Evolutionary conservation across 1,140 invertebrate species (phyloP).

Genomic region (Drosophila lowei): DNA sequence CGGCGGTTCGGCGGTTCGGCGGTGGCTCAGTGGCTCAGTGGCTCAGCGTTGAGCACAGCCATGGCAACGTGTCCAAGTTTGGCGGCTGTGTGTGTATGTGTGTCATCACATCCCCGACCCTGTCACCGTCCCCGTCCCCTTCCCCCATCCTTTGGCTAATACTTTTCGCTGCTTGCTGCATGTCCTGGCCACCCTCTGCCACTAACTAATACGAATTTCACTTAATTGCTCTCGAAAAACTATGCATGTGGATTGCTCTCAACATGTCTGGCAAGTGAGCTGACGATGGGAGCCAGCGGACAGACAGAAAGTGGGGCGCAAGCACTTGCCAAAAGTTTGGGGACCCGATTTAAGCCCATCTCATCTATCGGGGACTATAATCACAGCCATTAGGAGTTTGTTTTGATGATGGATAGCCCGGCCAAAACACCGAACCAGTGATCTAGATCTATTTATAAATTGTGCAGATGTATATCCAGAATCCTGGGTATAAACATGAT

Average conservation of each 20-base stretch:
- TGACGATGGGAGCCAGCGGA: not conserved
- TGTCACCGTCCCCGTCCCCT: no score
- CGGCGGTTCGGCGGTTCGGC: conserved; percentile 3
- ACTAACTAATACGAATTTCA: conserved; percentile 77
- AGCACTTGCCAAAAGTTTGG: conserved; percentile 18
- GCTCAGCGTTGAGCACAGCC: conserved; percentile 24
- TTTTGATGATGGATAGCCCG: not conserved
- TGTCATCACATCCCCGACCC: no score
- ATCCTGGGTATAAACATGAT: no score
- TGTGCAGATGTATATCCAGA: no score
- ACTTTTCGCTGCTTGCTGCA: conserved; percentile 56
- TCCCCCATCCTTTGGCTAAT: conserved; percentile 40
- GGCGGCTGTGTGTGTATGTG: conserved; percentile 37
- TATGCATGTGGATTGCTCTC: conserved; percentile 77
- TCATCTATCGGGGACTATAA: not conserved
- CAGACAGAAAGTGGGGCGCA: not conserved
- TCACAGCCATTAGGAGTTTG: not conserved
- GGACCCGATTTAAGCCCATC: not conserved
- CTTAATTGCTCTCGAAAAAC: conserved; percentile 78
- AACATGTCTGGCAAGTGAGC: conserved; percentile 64
- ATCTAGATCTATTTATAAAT: no score
- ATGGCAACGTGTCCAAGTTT: conserved; percentile 68
- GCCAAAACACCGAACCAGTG: not conserved
- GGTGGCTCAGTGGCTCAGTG: conserved; percentile 16
- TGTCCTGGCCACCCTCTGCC: conserved; percentile 23